Base-by-base conservation (phyloP, 2,797 vertebrate species). In the Diplodus sargus region DNA sequence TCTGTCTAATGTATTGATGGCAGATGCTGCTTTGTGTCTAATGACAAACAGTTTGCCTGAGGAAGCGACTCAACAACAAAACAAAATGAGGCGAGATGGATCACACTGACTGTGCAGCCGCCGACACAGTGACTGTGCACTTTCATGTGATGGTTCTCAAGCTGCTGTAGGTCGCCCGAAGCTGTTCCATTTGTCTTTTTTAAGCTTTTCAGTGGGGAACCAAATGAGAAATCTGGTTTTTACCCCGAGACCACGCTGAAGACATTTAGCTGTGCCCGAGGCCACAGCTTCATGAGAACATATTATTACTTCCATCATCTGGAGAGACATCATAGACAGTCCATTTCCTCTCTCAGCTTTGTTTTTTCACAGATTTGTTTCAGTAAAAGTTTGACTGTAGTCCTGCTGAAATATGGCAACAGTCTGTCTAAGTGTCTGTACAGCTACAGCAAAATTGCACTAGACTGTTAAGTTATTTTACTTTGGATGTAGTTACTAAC, bases 301-400 rank as follows among this genome's bases (percentile, higher is more conserved):
- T 72, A 75, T 89, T 90, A 90, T 87, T 86, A 78, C 84, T 85
- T 84, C 81, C 61, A 83, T 90, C 76, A 82, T 84, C 87, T 62
- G 64, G 85, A 85, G 86, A 84, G 84, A 60, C 80, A 57, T 84
- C 64, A 20, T 69, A 28, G 28, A 69, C 60, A 68, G 62, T 52
- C 51, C 75, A 56, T 81, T 82, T 82, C 76, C 60, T 64, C 61
- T 15, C 34, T 66, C 30, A 13, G 66, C 60, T 74, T 70, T 64
- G 49, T 47, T 48, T 45, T 39, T 61, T 28, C 28, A 28, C 69
- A 71, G 17, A 68, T 81, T 67, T 28, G 34, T 5, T 45, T n/a
- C 20, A 23, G 42, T 48, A 47, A 64, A 70, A 49, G 54, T 54
- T 63, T 75, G 20, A 47, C 57, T 45, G 43, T 30, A 12, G 23